Base-by-base conservation (phyloP, 2,113 vertebrate species). In the Pagrus major region DNA sequence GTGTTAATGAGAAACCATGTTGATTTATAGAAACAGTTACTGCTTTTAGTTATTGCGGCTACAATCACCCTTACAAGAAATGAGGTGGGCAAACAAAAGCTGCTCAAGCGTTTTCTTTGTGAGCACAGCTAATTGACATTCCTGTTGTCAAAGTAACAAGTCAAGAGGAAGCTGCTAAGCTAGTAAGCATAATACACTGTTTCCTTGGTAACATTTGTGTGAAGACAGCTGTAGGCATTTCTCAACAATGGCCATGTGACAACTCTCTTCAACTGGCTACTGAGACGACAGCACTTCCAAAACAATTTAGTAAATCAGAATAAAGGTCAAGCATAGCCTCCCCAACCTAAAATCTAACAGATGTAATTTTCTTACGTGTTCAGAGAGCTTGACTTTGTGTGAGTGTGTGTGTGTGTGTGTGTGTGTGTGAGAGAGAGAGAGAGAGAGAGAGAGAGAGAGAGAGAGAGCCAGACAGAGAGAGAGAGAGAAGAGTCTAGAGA, bases 61-160 rank as follows among this genome's bases (percentile, higher is more conserved):
- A 55, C 76, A 72, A 79, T 81, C 76, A 86, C 58, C 73, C 83
- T 71, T 31, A 80, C 69, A 67, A 81, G 75, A 68, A 78, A 75
- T 23, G 41, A 79, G 80, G 67, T n/a, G 60, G 73, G 70, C 80
- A 74, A 81, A 91, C 70, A 91, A 81, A 84, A 58, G 61, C 73
- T 29, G 54, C n/a, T 73, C 74, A 88, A 69, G 80, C 55, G 67
- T 84, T 68, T 25, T 64, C 52, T 88, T 89, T 81, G 82, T 58
- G 10, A 74, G 80, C 75, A 56, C 64, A 80, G 83, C 67, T 89
- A 86, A 88, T 86, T 92, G 78, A 87, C 91, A 90, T 92, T 91
- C 91, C 86, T 86, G 92, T 92, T 93, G 93, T 93, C 94, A 89
- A 86, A 90, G 93, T 89, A 94, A 93, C 91, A 80, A 64, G 85